These are phyloP conservation scores for Cryptomyrus ogoouensis DNA, from an alignment of 2,113 vertebrate species.

Conservation along the genomic window DNA sequence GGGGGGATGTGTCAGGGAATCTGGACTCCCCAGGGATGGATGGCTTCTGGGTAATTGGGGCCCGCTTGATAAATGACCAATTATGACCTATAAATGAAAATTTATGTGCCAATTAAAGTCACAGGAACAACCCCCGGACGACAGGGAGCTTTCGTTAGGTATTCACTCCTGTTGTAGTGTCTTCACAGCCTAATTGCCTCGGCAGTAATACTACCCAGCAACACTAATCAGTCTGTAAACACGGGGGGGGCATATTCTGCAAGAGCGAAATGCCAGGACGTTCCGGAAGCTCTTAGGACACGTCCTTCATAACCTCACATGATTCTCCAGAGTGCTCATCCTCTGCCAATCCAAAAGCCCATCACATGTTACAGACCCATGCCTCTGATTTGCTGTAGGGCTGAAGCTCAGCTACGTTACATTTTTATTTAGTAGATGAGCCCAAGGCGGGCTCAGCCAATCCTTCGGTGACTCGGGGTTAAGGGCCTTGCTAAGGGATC, in stretches of 20 bases:
- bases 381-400: slow-evolving; percentile 21
- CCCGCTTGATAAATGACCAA: slow-evolving; percentile 64
- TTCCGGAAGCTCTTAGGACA: background rate
- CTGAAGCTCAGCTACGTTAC: background rate
- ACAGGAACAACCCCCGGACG: slow-evolving; percentile 54
- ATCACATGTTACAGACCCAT: slow-evolving; percentile 39
- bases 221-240: background rate
- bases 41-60: slow-evolving; percentile 62
- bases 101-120: slow-evolving; percentile 70
- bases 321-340: background rate
- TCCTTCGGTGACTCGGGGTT: background rate
- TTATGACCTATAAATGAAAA: slow-evolving; percentile 74
- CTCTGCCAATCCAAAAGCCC: slow-evolving; percentile 28
- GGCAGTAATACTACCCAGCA: slow-evolving; percentile 5
- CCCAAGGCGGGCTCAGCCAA: background rate
- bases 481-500: background rate
- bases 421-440: background rate
- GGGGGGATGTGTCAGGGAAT: slow-evolving; percentile 25
- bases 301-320: background rate
- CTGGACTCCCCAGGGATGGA: slow-evolving; percentile 53
- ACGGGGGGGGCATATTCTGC: background rate
- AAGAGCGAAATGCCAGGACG: background rate
- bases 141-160: slow-evolving; percentile 59
- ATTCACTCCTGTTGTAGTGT: slow-evolving; percentile 47
- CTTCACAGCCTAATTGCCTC: slow-evolving; percentile 33